Evolutionary conservation across 2,113 vertebrate species (phyloP).

Genomic region (Lipotes vexillifer): DNA sequence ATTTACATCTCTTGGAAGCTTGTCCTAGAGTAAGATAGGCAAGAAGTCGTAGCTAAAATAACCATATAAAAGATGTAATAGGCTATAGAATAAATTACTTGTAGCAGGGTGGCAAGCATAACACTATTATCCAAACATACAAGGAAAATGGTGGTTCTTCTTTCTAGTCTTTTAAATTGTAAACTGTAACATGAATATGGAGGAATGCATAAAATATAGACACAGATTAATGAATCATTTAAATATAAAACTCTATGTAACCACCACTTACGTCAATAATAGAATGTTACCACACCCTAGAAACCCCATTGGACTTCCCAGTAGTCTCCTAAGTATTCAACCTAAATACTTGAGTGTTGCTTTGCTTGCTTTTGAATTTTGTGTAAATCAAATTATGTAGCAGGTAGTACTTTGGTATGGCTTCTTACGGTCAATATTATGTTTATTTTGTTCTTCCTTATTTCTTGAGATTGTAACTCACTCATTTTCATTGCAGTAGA

Average conservation of each 20-base stretch:
- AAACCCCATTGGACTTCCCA: neutral
- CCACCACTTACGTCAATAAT: neutral
- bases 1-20: neutral
- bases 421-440: neutral
- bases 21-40: neutral
- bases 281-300: neutral
- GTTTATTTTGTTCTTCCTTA: neutral
- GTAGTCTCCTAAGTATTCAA: neutral
- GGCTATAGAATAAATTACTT: neutral
- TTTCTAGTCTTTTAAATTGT: neutral
- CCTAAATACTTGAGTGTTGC: neutral
- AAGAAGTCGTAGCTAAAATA: neutral
- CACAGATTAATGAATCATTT: neutral
- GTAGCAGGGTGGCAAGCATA: neutral
- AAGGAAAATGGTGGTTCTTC: neutral
- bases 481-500: neutral
- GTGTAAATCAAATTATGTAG: neutral
- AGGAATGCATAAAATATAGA: neutral
- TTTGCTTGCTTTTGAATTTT: neutral
- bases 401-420: neutral
- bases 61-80: neutral
- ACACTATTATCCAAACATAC: neutral
- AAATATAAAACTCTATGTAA: neutral
- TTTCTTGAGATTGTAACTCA: neutral
- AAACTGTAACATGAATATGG: neutral